These are phyloP conservation scores for Todiramphus chloris DNA, from an alignment of 2,113 vertebrate species.

Conservation along the genomic window DNA sequence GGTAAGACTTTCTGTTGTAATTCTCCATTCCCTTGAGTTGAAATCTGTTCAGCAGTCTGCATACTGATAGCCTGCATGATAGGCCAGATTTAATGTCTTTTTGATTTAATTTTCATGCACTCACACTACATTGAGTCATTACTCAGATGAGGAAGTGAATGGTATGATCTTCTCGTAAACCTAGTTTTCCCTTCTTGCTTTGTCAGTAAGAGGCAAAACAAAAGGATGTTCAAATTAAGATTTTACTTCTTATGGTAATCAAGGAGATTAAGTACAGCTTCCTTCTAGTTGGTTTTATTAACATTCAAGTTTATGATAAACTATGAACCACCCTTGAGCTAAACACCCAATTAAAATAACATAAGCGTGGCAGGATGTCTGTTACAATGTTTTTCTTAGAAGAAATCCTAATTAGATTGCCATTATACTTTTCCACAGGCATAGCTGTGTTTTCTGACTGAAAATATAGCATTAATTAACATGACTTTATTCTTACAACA, in stretches of 20 bases:
- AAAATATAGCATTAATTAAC: slow-evolving; percentile 37
- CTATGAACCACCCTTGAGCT: slow-evolving; percentile 68
- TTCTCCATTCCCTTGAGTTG: neutral
- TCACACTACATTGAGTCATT: neutral
- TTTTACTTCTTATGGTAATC: slow-evolving; percentile 52
- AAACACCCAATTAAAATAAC: slow-evolving; percentile 74
- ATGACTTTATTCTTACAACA: neutral
- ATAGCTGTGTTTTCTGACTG: neutral
- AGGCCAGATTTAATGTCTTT: neutral
- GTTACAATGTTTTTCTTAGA: slow-evolving; percentile 61
- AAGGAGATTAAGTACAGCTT: slow-evolving; percentile 61
- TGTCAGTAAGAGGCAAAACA: neutral
- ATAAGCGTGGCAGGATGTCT: slow-evolving; percentile 65
- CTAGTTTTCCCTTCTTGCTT: neutral
- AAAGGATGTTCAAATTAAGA: slow-evolving; percentile 48
- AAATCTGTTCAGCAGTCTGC: neutral
- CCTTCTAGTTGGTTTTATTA: slow-evolving; percentile 72
- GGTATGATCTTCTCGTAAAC: neutral
- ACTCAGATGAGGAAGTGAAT: neutral
- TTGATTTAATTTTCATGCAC: neutral
- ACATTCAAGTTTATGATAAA: slow-evolving; percentile 72
- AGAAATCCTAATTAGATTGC: slow-evolving; percentile 56
- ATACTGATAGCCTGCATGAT: neutral
- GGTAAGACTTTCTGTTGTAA: neutral
- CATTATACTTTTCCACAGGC: slow-evolving; percentile 37